These are phyloP conservation scores for Scopus umbretta DNA, from an alignment of 2,113 vertebrate species.

Conservation along the genomic window DNA sequence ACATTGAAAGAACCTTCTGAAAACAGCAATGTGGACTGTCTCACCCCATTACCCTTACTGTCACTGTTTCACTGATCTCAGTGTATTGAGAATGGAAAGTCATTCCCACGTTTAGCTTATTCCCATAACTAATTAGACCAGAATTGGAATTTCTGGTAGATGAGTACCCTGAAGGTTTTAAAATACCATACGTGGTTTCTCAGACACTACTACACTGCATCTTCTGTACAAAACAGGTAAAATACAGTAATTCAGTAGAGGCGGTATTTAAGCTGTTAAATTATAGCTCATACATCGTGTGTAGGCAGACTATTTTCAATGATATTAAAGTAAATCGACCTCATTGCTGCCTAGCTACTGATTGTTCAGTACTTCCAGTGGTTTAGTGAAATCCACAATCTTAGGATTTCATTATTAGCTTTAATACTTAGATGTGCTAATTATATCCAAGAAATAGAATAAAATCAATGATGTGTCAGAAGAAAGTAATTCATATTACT, in stretches of 20 bases:
- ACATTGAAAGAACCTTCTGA: not conserved
- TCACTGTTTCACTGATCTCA: not conserved
- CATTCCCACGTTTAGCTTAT: conserved; percentile 11
- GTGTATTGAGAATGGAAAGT: conserved; percentile 11
- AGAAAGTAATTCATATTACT: not conserved
- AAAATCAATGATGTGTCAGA: not conserved
- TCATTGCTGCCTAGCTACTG: not conserved
- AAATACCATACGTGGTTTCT: not conserved
- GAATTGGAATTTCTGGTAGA: not conserved
- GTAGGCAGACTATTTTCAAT: not conserved
- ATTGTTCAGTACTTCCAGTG: not conserved
- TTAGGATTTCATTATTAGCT: not conserved
- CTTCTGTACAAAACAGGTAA: not conserved
- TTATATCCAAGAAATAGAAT: not conserved
- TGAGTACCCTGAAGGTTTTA: not conserved
- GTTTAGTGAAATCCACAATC: not conserved
- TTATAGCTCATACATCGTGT: not conserved
- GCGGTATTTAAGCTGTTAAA: not conserved
- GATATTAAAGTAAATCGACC: not conserved
- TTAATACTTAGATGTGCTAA: not conserved
- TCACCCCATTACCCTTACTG: conserved; percentile 1
- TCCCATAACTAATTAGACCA: conserved; percentile 45
- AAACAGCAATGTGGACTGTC: not conserved
- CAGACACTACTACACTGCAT: not conserved
- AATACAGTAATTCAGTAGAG: not conserved